phyloP scores from a whole-genome alignment of 2,797 vertebrate species.

The Pantherophis alleghaniensis region DNA sequence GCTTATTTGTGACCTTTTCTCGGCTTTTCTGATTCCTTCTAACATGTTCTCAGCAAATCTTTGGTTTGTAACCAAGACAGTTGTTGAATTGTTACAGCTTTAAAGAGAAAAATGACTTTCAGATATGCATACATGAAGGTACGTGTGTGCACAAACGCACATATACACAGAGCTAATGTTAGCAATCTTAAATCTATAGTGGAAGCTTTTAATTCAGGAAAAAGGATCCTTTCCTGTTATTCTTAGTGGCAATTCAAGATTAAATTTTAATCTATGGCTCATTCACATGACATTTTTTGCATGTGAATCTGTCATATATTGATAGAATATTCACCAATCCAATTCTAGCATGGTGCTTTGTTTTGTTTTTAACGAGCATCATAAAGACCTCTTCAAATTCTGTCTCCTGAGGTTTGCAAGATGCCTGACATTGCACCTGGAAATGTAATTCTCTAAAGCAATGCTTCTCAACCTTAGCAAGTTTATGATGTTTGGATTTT shows the following conservation, averaged over 20 bases:
- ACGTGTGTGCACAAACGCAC: background rate
- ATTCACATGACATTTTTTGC: background rate
- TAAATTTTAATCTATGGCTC: background rate
- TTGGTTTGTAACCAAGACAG: slow-evolving; percentile 76
- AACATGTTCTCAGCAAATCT: slow-evolving; percentile 75
- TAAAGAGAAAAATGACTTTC: slow-evolving; percentile 55
- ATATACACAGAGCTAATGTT: slow-evolving; percentile 43
- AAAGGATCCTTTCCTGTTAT: slow-evolving; percentile 15
- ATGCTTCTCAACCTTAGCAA: background rate
- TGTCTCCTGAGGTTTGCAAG: background rate
- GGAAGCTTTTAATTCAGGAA: background rate
- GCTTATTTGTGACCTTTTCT: slow-evolving; percentile 81
- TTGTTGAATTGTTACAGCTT: slow-evolving; percentile 69
- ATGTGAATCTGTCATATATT: background rate
- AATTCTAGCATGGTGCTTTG: background rate
- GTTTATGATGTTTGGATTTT: background rate
- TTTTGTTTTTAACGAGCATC: background rate
- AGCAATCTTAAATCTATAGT: background rate
- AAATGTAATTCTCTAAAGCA: background rate
- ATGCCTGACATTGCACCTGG: background rate
- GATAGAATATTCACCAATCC: background rate
- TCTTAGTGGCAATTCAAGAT: background rate
- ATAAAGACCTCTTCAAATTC: background rate
- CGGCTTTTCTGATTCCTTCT: slow-evolving; percentile 75
- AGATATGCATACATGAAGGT: background rate